phyloP scores from a whole-genome alignment of 2,888 invertebrate genomes.

The Caenorhabditis panamensis region DNA sequence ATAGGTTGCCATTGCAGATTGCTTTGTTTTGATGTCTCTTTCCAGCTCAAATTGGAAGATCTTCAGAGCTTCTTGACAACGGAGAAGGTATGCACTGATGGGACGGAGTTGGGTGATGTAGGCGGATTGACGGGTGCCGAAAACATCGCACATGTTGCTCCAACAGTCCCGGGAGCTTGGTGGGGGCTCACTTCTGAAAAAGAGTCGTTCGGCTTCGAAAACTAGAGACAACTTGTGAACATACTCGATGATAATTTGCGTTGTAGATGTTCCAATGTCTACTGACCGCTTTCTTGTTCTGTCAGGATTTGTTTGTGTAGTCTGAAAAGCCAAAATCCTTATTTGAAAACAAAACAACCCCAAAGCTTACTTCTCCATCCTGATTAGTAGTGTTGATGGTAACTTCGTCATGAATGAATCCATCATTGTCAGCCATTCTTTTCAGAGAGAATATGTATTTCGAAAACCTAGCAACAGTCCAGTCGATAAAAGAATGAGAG shows the following conservation, averaged over 20 bases:
- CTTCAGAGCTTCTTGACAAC: slow-evolving; percentile 63
- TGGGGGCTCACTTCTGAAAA: slow-evolving; percentile 42
- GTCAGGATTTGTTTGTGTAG: slow-evolving; percentile 6
- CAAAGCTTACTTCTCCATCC: slow-evolving; percentile 3
- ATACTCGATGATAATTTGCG: slow-evolving; percentile 56
- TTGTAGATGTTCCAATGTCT: slow-evolving; percentile 52
- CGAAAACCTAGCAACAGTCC: background rate
- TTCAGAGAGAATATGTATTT: background rate
- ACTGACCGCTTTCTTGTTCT: slow-evolving; percentile 21
- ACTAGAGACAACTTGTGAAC: background rate
- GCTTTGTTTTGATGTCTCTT: slow-evolving; percentile 51
- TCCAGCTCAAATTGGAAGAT: slow-evolving; percentile 67
- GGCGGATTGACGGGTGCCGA: slow-evolving; percentile 70
- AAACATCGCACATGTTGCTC: slow-evolving; percentile 67
- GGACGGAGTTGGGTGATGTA: slow-evolving; percentile 68
- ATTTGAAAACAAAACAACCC: background rate
- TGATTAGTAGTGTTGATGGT: background rate
- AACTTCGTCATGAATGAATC: slow-evolving; percentile 47
- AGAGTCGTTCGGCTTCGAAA: background rate
- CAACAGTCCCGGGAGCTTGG: slow-evolving; percentile 58
- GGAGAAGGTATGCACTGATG: slow-evolving; percentile 60
- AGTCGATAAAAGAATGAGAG: background rate
- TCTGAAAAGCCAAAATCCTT: background rate
- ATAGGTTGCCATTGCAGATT: slow-evolving; percentile 41
- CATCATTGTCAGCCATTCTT: slow-evolving; percentile 46